Evolutionary conservation across 1,140 invertebrate species (phyloP).

Genomic region (Ceratoteleas bidentatus): DNA sequence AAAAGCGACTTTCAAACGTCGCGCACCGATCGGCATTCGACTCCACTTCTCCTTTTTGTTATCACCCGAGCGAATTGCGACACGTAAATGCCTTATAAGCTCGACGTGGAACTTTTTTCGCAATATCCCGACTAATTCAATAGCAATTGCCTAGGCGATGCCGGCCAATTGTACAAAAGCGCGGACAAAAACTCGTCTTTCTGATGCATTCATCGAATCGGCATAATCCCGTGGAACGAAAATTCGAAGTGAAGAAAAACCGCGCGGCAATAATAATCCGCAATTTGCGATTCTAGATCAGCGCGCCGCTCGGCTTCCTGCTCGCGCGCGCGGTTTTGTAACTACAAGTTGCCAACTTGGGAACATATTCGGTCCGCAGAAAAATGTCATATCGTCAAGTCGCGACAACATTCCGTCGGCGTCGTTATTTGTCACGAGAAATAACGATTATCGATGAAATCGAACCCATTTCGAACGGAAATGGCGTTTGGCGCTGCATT

Average conservation of each 20-base stretch:
- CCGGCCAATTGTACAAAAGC: slow-evolving; percentile 36
- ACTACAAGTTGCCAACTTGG: slow-evolving; percentile 63
- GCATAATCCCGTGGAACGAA: slow-evolving; percentile 26
- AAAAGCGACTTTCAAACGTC: too few relatives aligned
- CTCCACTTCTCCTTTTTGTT: slow-evolving; percentile 18
- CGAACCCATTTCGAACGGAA: slow-evolving; percentile 46
- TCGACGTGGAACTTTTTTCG: slow-evolving; percentile 15
- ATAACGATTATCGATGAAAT: slow-evolving; percentile 52
- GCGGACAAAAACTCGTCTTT: slow-evolving; percentile 31
- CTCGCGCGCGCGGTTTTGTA: slow-evolving; percentile 50
- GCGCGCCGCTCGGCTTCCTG: slow-evolving; percentile 41
- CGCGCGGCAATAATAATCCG: slow-evolving; percentile 43
- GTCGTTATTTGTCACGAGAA: slow-evolving; percentile 62
- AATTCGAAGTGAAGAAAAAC: slow-evolving; percentile 29
- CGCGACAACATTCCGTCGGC: slow-evolving; percentile 45
- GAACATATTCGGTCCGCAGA: slow-evolving; percentile 47
- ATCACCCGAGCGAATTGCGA: slow-evolving; percentile 19
- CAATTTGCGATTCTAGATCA: slow-evolving; percentile 52
- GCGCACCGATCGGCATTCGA: not conserved
- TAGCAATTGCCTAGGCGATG: slow-evolving; percentile 37
- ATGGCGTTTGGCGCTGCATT: slow-evolving; percentile 7
- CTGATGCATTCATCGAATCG: slow-evolving; percentile 55
- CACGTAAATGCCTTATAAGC: slow-evolving; percentile 16
- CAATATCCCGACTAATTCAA: slow-evolving; percentile 41
- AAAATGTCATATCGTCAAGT: slow-evolving; percentile 48